Percentiles rank a stretch among this genome's conserved stretches.
phyloP scores from a whole-genome alignment of 2,888 invertebrate genomes.

The Anthophora plumipes region DNA sequence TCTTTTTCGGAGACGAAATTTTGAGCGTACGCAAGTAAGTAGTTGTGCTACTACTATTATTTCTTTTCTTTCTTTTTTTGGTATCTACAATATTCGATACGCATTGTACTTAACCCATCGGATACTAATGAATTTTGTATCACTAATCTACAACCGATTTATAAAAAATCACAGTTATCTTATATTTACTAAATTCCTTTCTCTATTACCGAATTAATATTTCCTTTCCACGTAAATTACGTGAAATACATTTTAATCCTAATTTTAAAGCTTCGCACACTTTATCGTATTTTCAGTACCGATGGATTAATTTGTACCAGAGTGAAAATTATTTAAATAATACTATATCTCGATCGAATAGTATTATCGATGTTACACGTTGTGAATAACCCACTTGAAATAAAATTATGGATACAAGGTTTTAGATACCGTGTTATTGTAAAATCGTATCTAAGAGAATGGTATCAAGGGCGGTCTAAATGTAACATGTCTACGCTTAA shows the following conservation, averaged over 20 bases:
- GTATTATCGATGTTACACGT: conserved; percentile 1
- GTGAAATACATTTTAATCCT: conserved; percentile 20
- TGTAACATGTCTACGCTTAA: conserved; percentile 35
- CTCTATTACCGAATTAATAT: not conserved
- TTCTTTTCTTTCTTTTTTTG: not conserved
- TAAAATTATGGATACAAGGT: not conserved
- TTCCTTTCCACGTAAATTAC: conserved; percentile 22
- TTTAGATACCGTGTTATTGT: conserved; percentile 13
- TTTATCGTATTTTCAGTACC: conserved; percentile 36
- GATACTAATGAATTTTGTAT: conserved; percentile 37
- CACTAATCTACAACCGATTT: conserved; percentile 41
- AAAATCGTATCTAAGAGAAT: conserved; percentile 44
- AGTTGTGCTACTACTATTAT: conserved; percentile 10
- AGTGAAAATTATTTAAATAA: conserved; percentile 38
- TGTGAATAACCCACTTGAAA: not conserved
- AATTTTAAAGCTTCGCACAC: conserved; percentile 37
- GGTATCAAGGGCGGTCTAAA: conserved; percentile 36
- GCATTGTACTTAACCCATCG: conserved; percentile 48
- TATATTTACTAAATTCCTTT: conserved; percentile 18
- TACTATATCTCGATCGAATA: conserved; percentile 23
- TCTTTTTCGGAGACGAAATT: conserved; percentile 20
- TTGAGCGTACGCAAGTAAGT: conserved; percentile 40
- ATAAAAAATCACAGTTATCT: conserved; percentile 55
- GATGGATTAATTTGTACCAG: conserved; percentile 39
- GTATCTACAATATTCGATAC: conserved; percentile 16